A percentile compares a stretch with the other conserved stretches of the same genome.
These are phyloP conservation scores for Galeruca laticollis DNA, from an alignment of 2,888 invertebrate genomes.

Conservation along the genomic window DNA sequence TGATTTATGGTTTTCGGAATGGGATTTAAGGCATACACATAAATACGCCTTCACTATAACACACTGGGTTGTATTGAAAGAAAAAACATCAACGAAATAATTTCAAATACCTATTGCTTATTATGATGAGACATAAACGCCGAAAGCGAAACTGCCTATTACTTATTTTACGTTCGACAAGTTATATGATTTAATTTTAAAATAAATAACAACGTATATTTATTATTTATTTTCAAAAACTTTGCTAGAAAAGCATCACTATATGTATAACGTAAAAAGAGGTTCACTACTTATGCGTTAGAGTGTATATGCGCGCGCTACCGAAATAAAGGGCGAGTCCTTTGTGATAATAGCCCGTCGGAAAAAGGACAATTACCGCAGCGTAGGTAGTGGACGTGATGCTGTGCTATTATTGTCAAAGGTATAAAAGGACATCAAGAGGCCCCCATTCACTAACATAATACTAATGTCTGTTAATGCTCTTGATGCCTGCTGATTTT, in stretches of 20 bases:
- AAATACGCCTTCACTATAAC: not conserved
- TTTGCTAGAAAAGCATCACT: too few species aligned
- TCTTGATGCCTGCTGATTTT: constrained; percentile 37
- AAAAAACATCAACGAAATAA: not conserved
- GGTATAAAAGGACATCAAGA: constrained; percentile 38
- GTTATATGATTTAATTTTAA: constrained; percentile 1
- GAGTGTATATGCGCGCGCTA: constrained; percentile 2
- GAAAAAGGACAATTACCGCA: constrained; percentile 43
- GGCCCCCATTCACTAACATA: constrained; percentile 42
- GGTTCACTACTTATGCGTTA: not conserved
- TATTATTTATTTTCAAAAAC: too few species aligned
- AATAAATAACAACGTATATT: not conserved
- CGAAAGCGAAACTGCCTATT: not conserved
- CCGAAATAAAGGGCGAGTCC: constrained; percentile 21
- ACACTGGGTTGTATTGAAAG: not conserved
- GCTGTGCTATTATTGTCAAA: constrained; percentile 43
- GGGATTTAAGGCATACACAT: not conserved
- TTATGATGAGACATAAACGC: not conserved
- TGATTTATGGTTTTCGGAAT: constrained; percentile 26
- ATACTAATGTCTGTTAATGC: constrained; percentile 46
- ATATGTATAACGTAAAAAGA: too few species aligned
- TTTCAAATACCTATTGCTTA: not conserved
- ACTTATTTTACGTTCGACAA: not conserved
- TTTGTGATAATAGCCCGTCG: constrained; percentile 34
- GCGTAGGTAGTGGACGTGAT: constrained; percentile 41